Base-by-base conservation (phyloP, 2,113 vertebrate species). In the Muntiacus muntjak region DNA sequence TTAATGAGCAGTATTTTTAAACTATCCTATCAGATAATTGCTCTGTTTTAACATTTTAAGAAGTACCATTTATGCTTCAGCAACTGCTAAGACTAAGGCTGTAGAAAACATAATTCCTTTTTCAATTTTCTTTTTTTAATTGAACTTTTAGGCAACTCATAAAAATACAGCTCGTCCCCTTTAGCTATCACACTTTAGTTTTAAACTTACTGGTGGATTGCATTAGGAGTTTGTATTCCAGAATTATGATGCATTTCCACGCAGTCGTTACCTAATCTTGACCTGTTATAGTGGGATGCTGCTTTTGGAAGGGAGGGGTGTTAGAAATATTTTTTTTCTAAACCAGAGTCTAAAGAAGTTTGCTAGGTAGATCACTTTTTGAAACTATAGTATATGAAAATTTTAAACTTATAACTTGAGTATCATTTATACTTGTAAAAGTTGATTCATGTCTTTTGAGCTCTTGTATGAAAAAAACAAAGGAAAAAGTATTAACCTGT, bases 401-500 rank as follows among this genome's bases (percentile, higher is more conserved):
- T 84, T 74, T 57, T 19, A 93, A 74, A 47, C 84, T 95, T 6
- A 14, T 55, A 50, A 81, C 23, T 89, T 94, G 45, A 74, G 5
- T 90, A 33, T 92, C 13, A 1, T 55, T 96, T 88, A 79, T 91
- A 85, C 57, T 94, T 89, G 17, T 82, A 54, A 86, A 83, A 87
- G 40, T 93, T 91, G 40, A 21, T 96, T 94, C 9, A 25, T 97
- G 33, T 90, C 57, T 7, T 92, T 71, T 64, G 67, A 92, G n/a
- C 30, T 76, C 47, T 28, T 64, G 17, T 89, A 82, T 83, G 60
- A 47, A 40, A 89, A 91, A 60, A 92, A 47, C 7, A 67, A 55
- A 52, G 47, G 23, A 33, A 50, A 85, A 84, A 74, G 2, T 50
- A 26, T 82, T 43, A 89, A 52, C 6, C 33, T 47, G 6, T 62